These are phyloP conservation scores for Bostrychus sinensis DNA, from an alignment of 2,113 vertebrate genomes.

Conservation along the genomic window DNA sequence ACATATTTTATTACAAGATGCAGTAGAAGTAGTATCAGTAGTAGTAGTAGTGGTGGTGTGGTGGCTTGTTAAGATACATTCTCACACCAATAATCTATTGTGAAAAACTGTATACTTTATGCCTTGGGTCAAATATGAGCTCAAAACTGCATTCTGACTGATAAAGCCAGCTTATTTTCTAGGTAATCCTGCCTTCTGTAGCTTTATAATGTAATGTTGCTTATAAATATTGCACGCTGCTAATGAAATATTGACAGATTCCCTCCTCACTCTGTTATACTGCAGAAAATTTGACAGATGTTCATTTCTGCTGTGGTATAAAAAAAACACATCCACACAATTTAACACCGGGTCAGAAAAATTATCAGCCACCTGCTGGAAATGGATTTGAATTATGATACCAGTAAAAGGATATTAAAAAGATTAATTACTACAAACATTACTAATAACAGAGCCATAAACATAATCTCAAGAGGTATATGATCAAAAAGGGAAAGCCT, in stretches of 20 bases:
- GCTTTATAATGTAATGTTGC: conserved; percentile 16
- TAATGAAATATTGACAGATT: conserved; percentile 48
- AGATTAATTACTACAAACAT: conserved; percentile 16
- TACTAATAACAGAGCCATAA: not conserved
- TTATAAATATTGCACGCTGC: conserved; percentile 28
- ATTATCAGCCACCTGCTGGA: conserved; percentile 16
- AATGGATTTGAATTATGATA: conserved; percentile 8
- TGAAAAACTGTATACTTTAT: too few relatives aligned
- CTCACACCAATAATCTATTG: too few relatives aligned
- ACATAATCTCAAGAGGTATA: conserved; percentile 11
- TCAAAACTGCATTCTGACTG: not conserved
- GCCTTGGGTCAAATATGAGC: not conserved
- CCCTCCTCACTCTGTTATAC: conserved; percentile 32
- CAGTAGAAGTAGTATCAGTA: too few relatives aligned
- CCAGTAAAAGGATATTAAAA: conserved; percentile 4
- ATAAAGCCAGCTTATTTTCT: conserved; percentile 25
- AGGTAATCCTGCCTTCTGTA: conserved; percentile 13
- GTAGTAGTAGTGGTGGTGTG: too few relatives aligned
- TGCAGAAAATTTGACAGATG: conserved; percentile 51
- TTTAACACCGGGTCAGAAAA: conserved; percentile 23
- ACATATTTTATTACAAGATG: too few relatives aligned
- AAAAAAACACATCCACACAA: conserved; percentile 38
- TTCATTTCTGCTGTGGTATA: conserved; percentile 32
- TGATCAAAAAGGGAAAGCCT: conserved; percentile 33
- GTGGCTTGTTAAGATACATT: too few relatives aligned